Base-by-base conservation (phyloP, 2,113 vertebrate genomes). In the Actenoides lindsayi region DNA sequence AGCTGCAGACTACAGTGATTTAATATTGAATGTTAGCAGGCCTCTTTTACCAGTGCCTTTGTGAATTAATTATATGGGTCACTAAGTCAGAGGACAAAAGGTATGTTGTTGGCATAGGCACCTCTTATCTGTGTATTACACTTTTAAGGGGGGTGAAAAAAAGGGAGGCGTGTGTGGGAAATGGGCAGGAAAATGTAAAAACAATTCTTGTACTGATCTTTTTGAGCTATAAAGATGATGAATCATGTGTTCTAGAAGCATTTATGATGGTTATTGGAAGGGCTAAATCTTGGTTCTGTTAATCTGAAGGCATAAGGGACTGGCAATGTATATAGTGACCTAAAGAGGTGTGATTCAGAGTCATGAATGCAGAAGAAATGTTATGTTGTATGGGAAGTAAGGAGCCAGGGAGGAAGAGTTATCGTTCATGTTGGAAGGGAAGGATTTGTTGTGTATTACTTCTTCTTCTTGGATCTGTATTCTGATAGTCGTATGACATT, bases 161-260 rank as follows among this genome's bases (percentile, higher is more conserved):
- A 56, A 16, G 5, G 0, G 11, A 7, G 6, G 2, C 11, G 3
- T 56, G 4, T 39, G 2, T 9, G 8, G 16, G n/a, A 75, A 48
- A 75, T n/a, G 23, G 83, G n/a, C 57, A 60, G 19, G 60, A 37
- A 92, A 89, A 70, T 48, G 15, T 84, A 64, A 84, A 80, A 65
- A 19, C 9, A 75, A 10, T 74, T 80, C 6, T 80, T 62, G 11
- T 69, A 8, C 50, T 70, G 53, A 53, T 70, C 11, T 75, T 53
- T 64, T 48, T 70, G n/a, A 78, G 39, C 37, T 89, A 16, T 68
- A 16, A 48, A 74, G 18, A 33, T 70, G 39, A 31, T 62, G 27
- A 89, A 24, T 57, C 7, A 6, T 69, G 56, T 24, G 65, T 75
- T 39, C 16, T 57, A 51, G 46, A 56, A 24, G 41, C 1, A 1